Evolutionary conservation across 2,113 vertebrate genomes (phyloP).

Genomic region (Nipponia nippon): DNA sequence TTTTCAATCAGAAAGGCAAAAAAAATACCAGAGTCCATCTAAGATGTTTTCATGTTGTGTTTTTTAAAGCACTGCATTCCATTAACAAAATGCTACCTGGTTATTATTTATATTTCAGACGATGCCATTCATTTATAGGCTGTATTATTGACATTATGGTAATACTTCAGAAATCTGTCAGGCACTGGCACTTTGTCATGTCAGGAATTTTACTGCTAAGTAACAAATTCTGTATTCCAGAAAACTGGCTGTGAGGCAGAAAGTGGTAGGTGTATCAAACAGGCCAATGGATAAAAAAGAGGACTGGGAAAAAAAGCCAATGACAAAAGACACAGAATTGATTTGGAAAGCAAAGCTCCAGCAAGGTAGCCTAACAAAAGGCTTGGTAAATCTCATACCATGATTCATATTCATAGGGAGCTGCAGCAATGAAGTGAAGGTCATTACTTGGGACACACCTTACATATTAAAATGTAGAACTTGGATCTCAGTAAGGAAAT

Average conservation of each 20-base stretch:
- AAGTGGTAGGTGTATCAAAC: background rate
- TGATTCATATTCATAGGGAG: background rate
- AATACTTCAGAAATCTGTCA: background rate
- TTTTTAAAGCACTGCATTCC: background rate
- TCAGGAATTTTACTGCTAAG: background rate
- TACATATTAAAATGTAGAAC: background rate
- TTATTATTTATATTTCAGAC: background rate
- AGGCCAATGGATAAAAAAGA: background rate
- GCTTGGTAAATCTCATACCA: background rate
- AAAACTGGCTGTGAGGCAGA: background rate
- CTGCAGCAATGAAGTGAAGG: background rate
- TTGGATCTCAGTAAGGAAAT: background rate
- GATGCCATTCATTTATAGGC: background rate
- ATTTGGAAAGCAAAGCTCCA: background rate
- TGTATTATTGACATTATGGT: background rate
- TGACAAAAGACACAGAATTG: background rate
- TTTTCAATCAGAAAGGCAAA: conserved; percentile 4
- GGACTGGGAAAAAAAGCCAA: background rate
- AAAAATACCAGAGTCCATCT: background rate
- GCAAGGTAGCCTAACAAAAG: background rate
- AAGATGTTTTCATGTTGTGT: background rate
- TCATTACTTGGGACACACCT: background rate
- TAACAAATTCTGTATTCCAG: background rate
- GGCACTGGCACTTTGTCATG: background rate
- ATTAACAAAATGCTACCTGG: background rate